phyloP scores from a whole-genome alignment of 2,797 vertebrate genomes.

The Myripristis jacobus region DNA sequence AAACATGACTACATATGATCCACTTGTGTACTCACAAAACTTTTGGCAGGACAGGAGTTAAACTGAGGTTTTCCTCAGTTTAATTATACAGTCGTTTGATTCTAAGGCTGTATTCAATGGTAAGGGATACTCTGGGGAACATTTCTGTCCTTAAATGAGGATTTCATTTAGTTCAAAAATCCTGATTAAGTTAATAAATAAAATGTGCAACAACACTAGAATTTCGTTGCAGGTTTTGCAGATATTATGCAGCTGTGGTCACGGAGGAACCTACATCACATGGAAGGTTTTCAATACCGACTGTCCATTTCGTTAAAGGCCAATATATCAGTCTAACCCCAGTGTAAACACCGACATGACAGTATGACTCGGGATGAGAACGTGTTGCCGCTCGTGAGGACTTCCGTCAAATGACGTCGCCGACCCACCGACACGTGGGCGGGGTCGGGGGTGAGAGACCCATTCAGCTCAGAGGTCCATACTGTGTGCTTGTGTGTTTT shows the following conservation, averaged over 20 bases:
- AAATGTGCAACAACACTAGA: too few species aligned
- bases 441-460: conserved; percentile 1
- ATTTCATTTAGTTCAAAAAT: too few species aligned
- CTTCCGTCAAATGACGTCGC: conserved; percentile 23
- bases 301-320: neutral
- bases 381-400: neutral
- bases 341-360: conserved; percentile 49
- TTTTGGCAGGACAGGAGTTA: too few species aligned
- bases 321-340: conserved; percentile 55
- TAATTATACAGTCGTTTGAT: neutral
- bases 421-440: too few species aligned
- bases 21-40: neutral
- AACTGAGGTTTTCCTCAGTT: too few species aligned
- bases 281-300: neutral
- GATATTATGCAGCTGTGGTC: too few species aligned
- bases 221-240: too few species aligned
- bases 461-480: conserved; percentile 39
- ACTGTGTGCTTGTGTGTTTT: conserved; percentile 51
- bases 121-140: neutral
- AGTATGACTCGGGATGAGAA: neutral
- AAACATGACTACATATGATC: neutral
- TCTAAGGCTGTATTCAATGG: neutral
- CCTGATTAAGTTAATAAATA: too few species aligned
- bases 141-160: neutral
- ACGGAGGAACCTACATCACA: too few species aligned